Evolutionary conservation across 2,113 vertebrate genomes (phyloP).

Genomic region (Tetrax tetrax): DNA sequence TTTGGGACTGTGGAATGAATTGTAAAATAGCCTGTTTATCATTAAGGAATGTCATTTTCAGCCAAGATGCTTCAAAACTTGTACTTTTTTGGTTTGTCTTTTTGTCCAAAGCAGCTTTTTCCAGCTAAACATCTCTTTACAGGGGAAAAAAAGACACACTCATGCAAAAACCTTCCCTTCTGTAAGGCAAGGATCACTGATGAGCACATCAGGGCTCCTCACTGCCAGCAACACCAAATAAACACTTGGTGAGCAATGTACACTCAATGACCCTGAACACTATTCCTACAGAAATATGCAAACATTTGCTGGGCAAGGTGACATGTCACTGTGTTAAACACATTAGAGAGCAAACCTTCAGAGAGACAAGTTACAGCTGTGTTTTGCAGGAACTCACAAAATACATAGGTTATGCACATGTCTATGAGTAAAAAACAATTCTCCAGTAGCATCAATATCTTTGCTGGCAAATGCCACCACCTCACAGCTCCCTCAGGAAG

Average conservation of each 20-base stretch:
- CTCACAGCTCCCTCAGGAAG: not conserved
- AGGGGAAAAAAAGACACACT: not conserved
- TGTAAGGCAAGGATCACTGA: not conserved
- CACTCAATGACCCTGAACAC: not conserved
- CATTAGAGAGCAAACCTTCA: not conserved
- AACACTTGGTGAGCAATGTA: not conserved
- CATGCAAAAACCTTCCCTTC: not conserved
- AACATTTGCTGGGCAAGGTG: not conserved
- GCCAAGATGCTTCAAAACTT: conserved; percentile 10
- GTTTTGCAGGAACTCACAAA: not conserved
- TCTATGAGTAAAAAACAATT: not conserved
- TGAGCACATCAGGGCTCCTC: rapidly evolving
- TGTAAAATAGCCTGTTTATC: not conserved
- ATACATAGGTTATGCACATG: rapidly evolving
- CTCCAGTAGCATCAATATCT: not conserved
- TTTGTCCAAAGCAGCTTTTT: not conserved
- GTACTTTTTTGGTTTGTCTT: not conserved
- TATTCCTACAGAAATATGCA: not conserved
- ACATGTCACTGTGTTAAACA: not conserved
- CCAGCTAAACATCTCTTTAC: not conserved
- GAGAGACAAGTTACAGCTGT: not conserved
- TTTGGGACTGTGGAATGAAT: not conserved
- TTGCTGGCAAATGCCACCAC: not conserved
- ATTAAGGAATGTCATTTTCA: conserved; percentile 13
- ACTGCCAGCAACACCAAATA: not conserved